A percentile compares a stretch with the other conserved stretches of the same genome.
Evolutionary conservation across 2,888 invertebrate species (phyloP).

Genomic region (Drosophila mimica): DNA sequence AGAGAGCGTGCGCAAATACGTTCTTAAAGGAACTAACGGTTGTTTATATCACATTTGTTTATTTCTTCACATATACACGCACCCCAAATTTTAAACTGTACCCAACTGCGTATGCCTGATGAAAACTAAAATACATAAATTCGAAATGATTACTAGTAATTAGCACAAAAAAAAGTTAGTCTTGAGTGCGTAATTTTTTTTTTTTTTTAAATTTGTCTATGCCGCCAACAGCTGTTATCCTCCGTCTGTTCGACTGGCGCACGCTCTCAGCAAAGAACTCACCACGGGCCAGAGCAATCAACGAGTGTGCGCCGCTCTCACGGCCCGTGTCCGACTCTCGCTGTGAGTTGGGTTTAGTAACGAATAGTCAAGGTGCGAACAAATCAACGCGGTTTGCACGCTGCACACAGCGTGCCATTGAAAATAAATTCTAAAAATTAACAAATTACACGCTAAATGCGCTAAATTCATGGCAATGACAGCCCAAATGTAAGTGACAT

Average conservation of each 20-base stretch:
- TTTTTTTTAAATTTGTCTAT: conserved; percentile 33
- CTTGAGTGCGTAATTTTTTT: background rate
- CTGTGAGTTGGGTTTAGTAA: conserved; percentile 72
- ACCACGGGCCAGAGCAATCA: conserved; percentile 61
- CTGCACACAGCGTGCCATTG: conserved; percentile 64
- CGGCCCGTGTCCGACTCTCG: conserved; percentile 49
- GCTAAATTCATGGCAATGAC: conserved; percentile 27
- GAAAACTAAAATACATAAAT: background rate
- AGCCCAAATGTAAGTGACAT: conserved; percentile 16
- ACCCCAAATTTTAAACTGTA: fast-evolving
- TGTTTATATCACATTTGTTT: background rate
- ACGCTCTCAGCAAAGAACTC: conserved; percentile 55
- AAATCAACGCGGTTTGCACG: conserved; percentile 81
- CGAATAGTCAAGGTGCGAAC: conserved; percentile 80
- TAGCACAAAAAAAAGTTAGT: background rate
- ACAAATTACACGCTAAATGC: conserved; percentile 46
- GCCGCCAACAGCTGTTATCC: conserved; percentile 68
- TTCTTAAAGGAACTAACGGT: conserved; percentile 3
- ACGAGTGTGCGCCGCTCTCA: conserved; percentile 64
- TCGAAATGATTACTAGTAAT: background rate
- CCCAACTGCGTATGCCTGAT: background rate
- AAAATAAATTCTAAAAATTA: conserved; percentile 72
- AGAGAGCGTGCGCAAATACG: conserved; percentile 62
- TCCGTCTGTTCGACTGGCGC: conserved; percentile 42
- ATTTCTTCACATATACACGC: background rate